phyloP scores from a whole-genome alignment of 2,888 invertebrate species.

The Drosophila emarginata region DNA sequence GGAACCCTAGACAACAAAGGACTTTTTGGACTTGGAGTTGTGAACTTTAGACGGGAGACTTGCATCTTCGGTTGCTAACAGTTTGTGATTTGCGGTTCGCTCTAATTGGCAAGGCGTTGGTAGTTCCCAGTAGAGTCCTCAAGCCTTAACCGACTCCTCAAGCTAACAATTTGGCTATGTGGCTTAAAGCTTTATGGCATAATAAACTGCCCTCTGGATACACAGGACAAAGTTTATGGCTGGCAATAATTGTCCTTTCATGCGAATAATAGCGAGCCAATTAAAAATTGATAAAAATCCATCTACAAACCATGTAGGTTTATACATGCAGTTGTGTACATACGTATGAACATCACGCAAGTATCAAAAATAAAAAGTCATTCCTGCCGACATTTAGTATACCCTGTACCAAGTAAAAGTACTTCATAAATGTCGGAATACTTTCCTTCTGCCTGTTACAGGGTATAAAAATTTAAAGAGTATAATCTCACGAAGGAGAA shows the following conservation, averaged over 20 bases:
- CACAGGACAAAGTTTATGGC: slow-evolving; percentile 44
- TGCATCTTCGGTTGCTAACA: background rate
- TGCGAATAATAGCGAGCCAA: slow-evolving; percentile 46
- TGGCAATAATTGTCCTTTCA: slow-evolving; percentile 50
- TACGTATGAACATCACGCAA: too few relatives aligned
- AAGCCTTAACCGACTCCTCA: background rate
- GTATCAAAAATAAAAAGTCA: too few relatives aligned
- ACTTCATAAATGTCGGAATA: too few relatives aligned
- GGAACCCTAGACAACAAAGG: too few relatives aligned
- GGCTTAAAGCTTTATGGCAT: slow-evolving; percentile 12
- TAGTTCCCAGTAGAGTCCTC: slow-evolving; percentile 14
- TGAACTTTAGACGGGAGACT: too few relatives aligned
- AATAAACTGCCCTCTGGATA: slow-evolving; percentile 30
- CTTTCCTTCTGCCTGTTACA: too few relatives aligned
- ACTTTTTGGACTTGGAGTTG: too few relatives aligned
- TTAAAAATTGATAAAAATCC: slow-evolving; percentile 50
- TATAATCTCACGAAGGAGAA: too few relatives aligned
- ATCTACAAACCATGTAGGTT: slow-evolving; percentile 3
- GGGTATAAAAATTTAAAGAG: too few relatives aligned
- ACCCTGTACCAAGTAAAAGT: too few relatives aligned
- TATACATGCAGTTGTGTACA: background rate
- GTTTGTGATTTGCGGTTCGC: slow-evolving; percentile 37
- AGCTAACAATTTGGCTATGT: background rate
- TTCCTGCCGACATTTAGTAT: too few relatives aligned
- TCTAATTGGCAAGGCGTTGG: slow-evolving; percentile 33